Evolutionary conservation across 2,113 vertebrate species (phyloP).

Genomic region (Sebastes fasciatus): DNA sequence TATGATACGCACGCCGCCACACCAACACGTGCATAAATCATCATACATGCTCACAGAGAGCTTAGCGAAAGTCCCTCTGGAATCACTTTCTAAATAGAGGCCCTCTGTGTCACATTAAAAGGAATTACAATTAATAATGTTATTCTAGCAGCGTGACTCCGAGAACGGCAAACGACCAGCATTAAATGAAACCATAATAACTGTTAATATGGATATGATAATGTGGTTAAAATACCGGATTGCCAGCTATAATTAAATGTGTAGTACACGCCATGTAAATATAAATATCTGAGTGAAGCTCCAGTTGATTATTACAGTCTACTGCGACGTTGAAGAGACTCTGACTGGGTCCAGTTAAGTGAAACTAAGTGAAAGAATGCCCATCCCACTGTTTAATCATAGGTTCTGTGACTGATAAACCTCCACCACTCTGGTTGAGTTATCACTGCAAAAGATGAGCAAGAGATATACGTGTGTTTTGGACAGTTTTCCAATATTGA

Average conservation of each 20-base stretch:
- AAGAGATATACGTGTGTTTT: too few species aligned
- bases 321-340: neutral
- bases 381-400: too few species aligned
- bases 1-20: slow-evolving; percentile 17
- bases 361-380: too few species aligned
- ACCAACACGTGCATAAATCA: slow-evolving; percentile 37
- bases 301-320: neutral
- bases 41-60: slow-evolving; percentile 51
- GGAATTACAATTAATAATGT: slow-evolving; percentile 72
- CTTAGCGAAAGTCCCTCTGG: slow-evolving; percentile 56
- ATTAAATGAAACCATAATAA: slow-evolving; percentile 36
- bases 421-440: too few species aligned
- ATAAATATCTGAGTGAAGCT: neutral
- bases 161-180: slow-evolving; percentile 36
- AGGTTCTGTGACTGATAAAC: too few species aligned
- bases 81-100: slow-evolving; percentile 58
- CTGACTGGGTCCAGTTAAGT: too few species aligned
- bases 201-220: slow-evolving; percentile 40
- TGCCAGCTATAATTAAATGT: slow-evolving; percentile 37
- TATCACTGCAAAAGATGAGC: too few species aligned
- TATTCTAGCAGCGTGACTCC: slow-evolving; percentile 45
- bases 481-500: too few species aligned
- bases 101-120: slow-evolving; percentile 66
- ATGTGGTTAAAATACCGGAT: slow-evolving; percentile 25
- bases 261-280: neutral